A percentile compares a stretch with the other conserved stretches of the same genome.
Conservation (phyloP, 2,888 invertebrate genomes). For the Furcula furcula region DNA sequence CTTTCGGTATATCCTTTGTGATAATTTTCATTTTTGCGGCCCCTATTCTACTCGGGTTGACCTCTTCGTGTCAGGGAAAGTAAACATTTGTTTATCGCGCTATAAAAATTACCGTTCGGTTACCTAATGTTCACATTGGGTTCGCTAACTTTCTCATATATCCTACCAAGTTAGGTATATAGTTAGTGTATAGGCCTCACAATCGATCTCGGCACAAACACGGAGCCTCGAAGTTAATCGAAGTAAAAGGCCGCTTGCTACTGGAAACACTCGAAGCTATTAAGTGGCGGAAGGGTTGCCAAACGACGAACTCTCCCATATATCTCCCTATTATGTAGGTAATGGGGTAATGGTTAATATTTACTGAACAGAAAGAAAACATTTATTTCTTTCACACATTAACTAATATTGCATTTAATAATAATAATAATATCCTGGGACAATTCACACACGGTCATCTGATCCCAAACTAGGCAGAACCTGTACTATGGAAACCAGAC, state of each 20-base stretch:
- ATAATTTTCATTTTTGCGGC: neutral
- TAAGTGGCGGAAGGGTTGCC: slow-evolving; percentile 1
- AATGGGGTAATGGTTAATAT: no score
- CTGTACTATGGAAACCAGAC: no score
- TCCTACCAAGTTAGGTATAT: neutral
- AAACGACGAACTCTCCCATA: neutral
- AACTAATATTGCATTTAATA: no score
- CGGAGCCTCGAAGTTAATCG: neutral
- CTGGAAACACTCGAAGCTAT: neutral
- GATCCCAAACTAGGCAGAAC: no score
- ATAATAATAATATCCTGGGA: no score
- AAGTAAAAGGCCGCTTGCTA: neutral
- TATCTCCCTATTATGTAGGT: no score
- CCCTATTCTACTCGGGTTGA: neutral
- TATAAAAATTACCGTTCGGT: no score
- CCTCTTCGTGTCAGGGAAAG: neutral
- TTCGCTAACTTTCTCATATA: no score
- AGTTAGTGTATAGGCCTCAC: neutral
- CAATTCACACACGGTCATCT: no score
- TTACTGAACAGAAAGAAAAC: no score
- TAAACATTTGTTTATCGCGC: neutral
- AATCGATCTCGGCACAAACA: neutral
- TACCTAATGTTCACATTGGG: no score
- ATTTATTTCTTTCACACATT: no score
- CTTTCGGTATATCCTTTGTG: neutral